Conservation (phyloP, 2,888 invertebrate genomes). For the Chalcosyrphus nemorum region DNA sequence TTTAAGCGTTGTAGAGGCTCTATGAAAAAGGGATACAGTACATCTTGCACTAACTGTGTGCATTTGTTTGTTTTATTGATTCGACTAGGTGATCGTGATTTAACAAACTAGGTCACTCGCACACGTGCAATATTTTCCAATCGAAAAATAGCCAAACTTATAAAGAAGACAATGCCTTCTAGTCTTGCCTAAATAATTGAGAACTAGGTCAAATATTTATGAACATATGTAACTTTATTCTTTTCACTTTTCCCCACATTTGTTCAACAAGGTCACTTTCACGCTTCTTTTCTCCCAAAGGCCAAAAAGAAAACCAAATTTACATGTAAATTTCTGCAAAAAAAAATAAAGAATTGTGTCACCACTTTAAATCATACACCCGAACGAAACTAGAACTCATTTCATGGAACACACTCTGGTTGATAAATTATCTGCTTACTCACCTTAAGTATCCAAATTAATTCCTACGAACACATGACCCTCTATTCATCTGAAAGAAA, state of each 20-base stretch:
- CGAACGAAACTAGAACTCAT: not conserved
- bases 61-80: too few species aligned
- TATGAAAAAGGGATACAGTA: too few species aligned
- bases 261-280: not conserved
- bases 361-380: not conserved
- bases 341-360: not conserved
- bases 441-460: conserved; percentile 48
- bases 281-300: not conserved
- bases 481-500: conserved; percentile 48
- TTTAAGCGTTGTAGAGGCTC: too few species aligned
- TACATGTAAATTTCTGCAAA: not conserved
- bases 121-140: too few species aligned
- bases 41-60: too few species aligned
- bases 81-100: too few species aligned
- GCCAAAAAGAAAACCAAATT: not conserved
- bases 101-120: too few species aligned
- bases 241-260: not conserved
- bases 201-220: too few species aligned
- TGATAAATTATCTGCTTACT: conserved; percentile 33
- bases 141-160: too few species aligned
- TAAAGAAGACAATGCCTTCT: too few species aligned
- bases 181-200: too few species aligned
- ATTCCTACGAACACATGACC: conserved; percentile 43
- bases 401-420: not conserved
- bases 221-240: not conserved